phyloP scores from a whole-genome alignment of 2,888 invertebrate species.

The Hyalella azteca region DNA sequence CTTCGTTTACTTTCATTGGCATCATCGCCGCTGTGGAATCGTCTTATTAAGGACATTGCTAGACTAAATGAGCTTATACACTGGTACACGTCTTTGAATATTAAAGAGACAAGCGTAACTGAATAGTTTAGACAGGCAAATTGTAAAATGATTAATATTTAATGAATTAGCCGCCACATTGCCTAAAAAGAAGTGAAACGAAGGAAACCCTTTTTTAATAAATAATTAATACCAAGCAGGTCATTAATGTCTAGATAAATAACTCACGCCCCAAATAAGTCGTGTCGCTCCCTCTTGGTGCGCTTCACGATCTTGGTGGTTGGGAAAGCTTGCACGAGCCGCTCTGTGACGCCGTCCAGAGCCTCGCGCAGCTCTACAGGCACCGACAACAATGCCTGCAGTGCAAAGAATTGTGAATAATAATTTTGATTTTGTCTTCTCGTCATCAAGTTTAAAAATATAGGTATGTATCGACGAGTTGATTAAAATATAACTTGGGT shows the following conservation, averaged over 20 bases:
- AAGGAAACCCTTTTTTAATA: not conserved
- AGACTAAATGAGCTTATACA: not conserved
- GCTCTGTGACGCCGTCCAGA: conserved; percentile 12
- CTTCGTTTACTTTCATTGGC: conserved; percentile 13
- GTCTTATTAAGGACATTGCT: not conserved
- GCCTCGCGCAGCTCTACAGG: conserved; percentile 44
- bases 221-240: too few relatives aligned
- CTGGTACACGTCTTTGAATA: too few relatives aligned
- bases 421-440: too few relatives aligned
- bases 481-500: too few relatives aligned
- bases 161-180: too few relatives aligned
- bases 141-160: too few relatives aligned
- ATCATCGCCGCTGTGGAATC: not conserved
- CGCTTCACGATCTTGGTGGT: conserved; percentile 45
- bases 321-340: conserved; percentile 44
- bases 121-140: too few relatives aligned
- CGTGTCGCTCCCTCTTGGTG: conserved; percentile 42
- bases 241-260: not conserved
- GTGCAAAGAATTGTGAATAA: too few relatives aligned
- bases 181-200: too few relatives aligned
- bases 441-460: too few relatives aligned
- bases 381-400: conserved; percentile 62
- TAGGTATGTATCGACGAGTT: too few relatives aligned
- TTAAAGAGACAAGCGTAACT: too few relatives aligned
- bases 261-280: conserved; percentile 46